Evolutionary conservation across 2,797 vertebrate species (phyloP), one percentile per base, ranked within the genome.

Genomic region (Ceryle rudis): DNA sequence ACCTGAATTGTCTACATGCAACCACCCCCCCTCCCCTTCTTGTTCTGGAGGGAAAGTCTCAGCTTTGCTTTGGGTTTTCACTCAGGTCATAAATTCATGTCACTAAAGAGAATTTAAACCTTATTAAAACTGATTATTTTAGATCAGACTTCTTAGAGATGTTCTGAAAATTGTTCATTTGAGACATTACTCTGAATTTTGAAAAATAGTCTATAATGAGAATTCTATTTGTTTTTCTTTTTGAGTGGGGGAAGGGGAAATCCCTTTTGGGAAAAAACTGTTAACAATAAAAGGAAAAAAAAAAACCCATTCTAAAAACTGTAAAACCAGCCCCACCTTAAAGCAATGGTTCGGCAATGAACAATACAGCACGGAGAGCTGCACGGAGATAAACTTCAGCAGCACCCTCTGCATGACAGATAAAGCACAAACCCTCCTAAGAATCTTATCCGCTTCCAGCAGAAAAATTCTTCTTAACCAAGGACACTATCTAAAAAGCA

Each of bases 401-500:
- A 91, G 73, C 75, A 88, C 26, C 41, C 28, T 69, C 87, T 61
- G 51, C 49, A 4, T 0, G 7, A 22, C 70, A 86, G 96, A 97
- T 96, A 95, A 90, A 85, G 82, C 86, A 79, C 74, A 82, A 89
- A 79, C 91, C 62, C 82, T 81, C 37, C 33, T 2, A 26, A 91
- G 81, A 67, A 67, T 29, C 72, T 96, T 97, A 97, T 97, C 96
- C 85, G 9, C 10, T 74, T 60, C 70, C 85, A 95, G 80, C 94
- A 96, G 81, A 72, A 64, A 89, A 12, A 13, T 39, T 42, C 92
- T 25, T 41, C 60, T 58, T 19, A 49, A 73, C 31, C 55, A 86
- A 35, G 70, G n/a, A 25, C 62, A 6, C 65, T 94, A 96, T 95
- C 97, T 94, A 8, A 77, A 91, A 88, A 61, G 80, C 86, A 90